phyloP scores from a whole-genome alignment of 2,113 vertebrate species.

The Alexandromys fortis region DNA sequence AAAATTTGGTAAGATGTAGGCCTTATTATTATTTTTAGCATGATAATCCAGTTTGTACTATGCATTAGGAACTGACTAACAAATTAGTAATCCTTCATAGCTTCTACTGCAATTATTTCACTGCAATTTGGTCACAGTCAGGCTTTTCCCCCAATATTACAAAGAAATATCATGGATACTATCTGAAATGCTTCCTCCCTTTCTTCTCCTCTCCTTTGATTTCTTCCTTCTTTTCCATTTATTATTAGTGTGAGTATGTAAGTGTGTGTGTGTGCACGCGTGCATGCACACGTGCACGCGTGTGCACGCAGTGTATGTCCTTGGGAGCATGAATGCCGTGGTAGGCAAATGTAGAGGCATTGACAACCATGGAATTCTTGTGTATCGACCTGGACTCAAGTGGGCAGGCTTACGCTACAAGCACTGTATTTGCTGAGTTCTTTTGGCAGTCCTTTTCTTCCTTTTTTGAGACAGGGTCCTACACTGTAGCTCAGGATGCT shows the following conservation, averaged over 20 bases:
- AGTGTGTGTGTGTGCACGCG: background rate
- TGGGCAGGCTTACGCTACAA: too few relatives aligned
- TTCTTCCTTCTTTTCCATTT: background rate
- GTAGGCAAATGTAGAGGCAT: too few relatives aligned
- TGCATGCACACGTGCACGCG: background rate
- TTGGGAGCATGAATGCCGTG: background rate
- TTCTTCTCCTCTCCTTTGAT: background rate
- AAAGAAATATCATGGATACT: background rate
- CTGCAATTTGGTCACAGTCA: background rate
- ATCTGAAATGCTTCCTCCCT: too few relatives aligned
- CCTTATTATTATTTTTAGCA: background rate
- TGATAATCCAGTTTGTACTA: background rate
- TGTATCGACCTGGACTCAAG: background rate
- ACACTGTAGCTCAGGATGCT: background rate
- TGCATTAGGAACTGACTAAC: background rate
- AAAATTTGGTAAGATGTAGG: background rate
- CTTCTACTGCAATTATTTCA: constrained; percentile 20
- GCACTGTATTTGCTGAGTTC: background rate
- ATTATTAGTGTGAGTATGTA: background rate
- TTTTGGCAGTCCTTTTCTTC: too few relatives aligned
- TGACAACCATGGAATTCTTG: background rate
- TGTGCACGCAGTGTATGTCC: background rate
- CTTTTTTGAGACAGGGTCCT: background rate
- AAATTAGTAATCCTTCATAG: background rate
- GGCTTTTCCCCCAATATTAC: background rate